Evolutionary conservation across 2,797 vertebrate species (phyloP).

Genomic region (Dromococcyx pavoninus): DNA sequence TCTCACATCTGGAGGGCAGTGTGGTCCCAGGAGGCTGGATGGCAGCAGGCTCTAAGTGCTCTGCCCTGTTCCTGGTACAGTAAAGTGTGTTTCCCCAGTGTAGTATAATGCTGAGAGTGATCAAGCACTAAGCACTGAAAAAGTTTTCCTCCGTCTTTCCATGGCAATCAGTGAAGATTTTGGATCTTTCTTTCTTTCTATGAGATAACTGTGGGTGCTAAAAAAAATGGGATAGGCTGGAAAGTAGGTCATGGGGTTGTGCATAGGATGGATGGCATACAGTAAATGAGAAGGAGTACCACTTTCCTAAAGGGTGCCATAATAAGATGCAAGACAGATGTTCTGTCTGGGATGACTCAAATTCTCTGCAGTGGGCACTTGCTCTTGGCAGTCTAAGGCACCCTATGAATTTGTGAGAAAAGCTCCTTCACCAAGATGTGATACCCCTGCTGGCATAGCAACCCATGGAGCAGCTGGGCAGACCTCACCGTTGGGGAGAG

Average conservation of each 20-base stretch:
- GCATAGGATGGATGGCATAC: not conserved
- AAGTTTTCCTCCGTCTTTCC: not conserved
- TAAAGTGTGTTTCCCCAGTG: not conserved
- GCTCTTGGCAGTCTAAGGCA: not conserved
- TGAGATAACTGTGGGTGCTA: not conserved
- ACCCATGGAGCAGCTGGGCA: not conserved
- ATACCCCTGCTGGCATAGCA: not conserved
- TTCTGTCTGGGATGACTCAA: not conserved
- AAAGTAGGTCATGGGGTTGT: not conserved
- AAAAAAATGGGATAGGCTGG: not conserved
- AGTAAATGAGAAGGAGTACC: not conserved
- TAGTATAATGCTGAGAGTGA: not conserved
- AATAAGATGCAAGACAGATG: not conserved
- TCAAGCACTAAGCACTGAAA: not conserved
- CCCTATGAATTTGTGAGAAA: not conserved
- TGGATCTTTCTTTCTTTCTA: not conserved
- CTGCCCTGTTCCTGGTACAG: not conserved
- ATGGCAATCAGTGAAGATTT: not conserved
- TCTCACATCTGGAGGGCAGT: not conserved
- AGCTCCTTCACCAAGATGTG: not conserved
- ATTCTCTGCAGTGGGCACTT: not conserved
- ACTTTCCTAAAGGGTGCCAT: not conserved
- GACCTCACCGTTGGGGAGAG: accelerated
- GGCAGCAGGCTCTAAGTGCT: accelerated
- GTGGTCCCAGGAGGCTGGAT: not conserved